Evolutionary conservation across 2,113 vertebrate species (phyloP).

Genomic region (Xerus inauris): DNA sequence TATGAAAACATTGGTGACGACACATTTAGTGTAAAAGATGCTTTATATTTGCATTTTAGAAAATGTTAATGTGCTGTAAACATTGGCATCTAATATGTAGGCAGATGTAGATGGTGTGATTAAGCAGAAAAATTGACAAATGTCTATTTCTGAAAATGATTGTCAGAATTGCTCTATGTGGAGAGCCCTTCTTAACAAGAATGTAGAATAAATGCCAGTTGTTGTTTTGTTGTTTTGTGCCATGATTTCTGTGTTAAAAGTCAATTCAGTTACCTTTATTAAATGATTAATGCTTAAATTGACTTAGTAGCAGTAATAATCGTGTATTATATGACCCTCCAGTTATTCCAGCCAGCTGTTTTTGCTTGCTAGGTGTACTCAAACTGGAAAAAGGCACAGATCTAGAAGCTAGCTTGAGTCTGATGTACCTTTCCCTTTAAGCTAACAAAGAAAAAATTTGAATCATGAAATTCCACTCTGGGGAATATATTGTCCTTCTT

Average conservation of each 20-base stretch:
- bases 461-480: not conserved
- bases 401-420: not conserved
- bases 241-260: not conserved
- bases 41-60: constrained; percentile 29
- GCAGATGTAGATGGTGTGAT: not conserved
- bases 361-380: not conserved
- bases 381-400: constrained; percentile 5
- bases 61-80: not conserved
- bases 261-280: constrained; percentile 6
- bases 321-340: constrained; percentile 20
- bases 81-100: not conserved
- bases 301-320: not conserved
- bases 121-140: constrained; percentile 47
- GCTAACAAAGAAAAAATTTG: constrained; percentile 28
- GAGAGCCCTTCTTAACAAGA: not conserved
- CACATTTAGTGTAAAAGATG: constrained; percentile 37
- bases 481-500: not conserved
- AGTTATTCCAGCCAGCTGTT: not conserved
- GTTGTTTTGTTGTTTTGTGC: constrained; percentile 49
- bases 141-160: not conserved
- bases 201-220: not conserved
- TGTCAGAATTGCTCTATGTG: not conserved
- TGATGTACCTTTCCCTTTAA: constrained; percentile 20
- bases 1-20: constrained; percentile 6
- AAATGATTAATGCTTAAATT: not conserved